Conservation (phyloP, 2,113 vertebrate genomes). For the Asarcornis scutulata region DNA sequence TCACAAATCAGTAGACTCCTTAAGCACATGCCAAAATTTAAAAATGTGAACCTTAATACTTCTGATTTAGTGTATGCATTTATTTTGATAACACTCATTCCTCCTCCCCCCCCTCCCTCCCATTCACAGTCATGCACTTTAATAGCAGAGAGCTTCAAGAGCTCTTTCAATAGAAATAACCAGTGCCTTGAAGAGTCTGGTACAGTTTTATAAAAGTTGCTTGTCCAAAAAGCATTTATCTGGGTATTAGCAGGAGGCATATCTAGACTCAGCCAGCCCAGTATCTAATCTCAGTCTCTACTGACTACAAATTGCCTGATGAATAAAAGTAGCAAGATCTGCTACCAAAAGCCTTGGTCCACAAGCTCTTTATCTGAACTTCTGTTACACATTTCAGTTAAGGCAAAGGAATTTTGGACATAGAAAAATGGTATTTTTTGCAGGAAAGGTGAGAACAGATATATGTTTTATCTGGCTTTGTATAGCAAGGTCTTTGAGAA, state of each 20-base stretch:
- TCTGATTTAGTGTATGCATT: background rate
- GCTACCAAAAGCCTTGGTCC: background rate
- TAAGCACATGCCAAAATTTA: background rate
- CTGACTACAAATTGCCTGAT: background rate
- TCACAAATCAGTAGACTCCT: background rate
- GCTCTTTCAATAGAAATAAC: background rate
- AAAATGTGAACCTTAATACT: background rate
- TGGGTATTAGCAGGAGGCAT: background rate
- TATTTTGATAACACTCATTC: background rate
- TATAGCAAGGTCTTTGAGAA: background rate
- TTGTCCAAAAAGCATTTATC: background rate
- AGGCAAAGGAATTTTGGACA: background rate
- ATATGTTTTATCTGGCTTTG: background rate
- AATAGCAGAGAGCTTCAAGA: background rate
- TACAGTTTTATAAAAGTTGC: background rate
- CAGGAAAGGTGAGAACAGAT: background rate
- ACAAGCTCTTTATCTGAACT: background rate
- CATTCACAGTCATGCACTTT: background rate
- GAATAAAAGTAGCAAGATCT: background rate
- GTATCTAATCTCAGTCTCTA: background rate
- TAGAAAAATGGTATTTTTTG: background rate
- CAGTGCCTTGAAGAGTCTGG: background rate
- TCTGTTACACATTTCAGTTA: background rate
- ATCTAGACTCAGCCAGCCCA: background rate
- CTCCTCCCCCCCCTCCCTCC: no score